Base-by-base conservation (phyloP, 92 coral and sea anemone species). In the Heliopora coerulea region DNA sequence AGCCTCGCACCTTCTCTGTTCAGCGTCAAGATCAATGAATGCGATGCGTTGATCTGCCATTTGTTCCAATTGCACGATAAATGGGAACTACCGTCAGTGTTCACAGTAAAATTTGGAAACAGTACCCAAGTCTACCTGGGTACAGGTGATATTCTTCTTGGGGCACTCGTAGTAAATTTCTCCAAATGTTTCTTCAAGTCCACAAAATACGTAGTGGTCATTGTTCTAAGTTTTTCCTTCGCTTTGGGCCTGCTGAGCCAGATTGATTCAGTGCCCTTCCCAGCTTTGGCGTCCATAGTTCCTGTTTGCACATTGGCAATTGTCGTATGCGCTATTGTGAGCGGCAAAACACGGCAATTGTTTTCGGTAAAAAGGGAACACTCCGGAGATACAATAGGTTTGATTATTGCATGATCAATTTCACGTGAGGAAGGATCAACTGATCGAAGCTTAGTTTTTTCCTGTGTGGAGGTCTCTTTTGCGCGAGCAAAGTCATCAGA, bases 71-170 rank as follows among this genome's bases (percentile, higher is more conserved):
- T 93, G 88, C 91, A 93, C 84, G 89, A 91, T 32, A 70, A 88
- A 5, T 93, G 96, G 98, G 95, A 93, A 30, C 84, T 93, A 3
- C 98, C 98, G 0, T 90, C 98, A 0, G 96, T 93, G 0, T 93
- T 93, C 35, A 90, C 98, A 0, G 91, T 93, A 33, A 87, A 91
- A 31, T 90, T 93, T 52, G 98, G 98, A 0, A 87, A 87, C 44
- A 85, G 85, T 8, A 73, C 87, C 4, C 96, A 93, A 70, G 98
- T 93, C 6, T 93, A 85, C 70, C 88, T 93, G 0, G 98, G 98
- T 2, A 93, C 98, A 3, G 98, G 98, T 1, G 98, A 93, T 40
- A 90, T 93, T 13, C 74, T 93, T 3, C 91, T 89, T 49, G 98
- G 98, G 0, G 90, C 98, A 3, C 77, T 93, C 28, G 86, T 93